Conservation (phyloP, 1,140 invertebrate genomes). For the Dryas iulia region DNA sequence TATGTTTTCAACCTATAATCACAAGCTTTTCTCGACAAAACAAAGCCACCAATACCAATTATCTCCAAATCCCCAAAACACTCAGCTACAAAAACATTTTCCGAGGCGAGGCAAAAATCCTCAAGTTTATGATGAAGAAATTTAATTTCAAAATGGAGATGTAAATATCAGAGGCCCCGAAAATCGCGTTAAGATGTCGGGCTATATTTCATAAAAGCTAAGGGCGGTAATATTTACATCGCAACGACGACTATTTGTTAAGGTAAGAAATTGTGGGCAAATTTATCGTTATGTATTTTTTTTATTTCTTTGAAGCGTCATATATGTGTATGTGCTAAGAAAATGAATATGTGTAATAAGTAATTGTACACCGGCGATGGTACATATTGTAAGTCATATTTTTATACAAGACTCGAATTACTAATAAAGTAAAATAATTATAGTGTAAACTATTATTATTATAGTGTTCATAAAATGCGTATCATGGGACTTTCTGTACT, state of each 20-base stretch:
- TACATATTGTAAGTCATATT: no score
- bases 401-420: no score
- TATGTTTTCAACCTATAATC: no score
- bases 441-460: no score
- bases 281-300: neutral
- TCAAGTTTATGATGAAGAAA: neutral
- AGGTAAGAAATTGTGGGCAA: neutral
- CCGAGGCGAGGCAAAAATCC: neutral
- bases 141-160: neutral
- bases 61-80: neutral
- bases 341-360: no score
- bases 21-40: neutral
- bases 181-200: constrained; percentile 8
- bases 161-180: neutral
- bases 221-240: constrained; percentile 5
- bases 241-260: neutral
- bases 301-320: neutral
- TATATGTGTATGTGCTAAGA: neutral
- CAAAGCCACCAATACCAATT: neutral
- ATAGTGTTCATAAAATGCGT: no score
- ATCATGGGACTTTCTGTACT: no score
- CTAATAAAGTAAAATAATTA: no score
- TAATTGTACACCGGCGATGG: no score
- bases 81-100: neutral
- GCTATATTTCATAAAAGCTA: constrained; percentile 10